Evolutionary conservation across 1,140 invertebrate genomes (phyloP), one percentile per base, ranked within the genome.

Genomic region (Megathymus violae): DNA sequence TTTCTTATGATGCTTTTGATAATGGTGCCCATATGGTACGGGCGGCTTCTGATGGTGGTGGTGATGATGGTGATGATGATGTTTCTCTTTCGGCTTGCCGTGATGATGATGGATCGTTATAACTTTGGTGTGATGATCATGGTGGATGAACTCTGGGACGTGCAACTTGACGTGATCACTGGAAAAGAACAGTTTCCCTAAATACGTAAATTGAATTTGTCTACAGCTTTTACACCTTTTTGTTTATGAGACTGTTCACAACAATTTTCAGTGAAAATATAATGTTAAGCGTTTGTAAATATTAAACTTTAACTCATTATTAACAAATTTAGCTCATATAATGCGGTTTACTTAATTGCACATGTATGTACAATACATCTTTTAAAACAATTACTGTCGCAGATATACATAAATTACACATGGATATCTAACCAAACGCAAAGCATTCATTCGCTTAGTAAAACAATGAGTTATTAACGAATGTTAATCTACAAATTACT

Each of bases 61-160:
- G 3, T n/a, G n/a, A n/a, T 90, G 81, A 60, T 92, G 87, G 62
- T 88, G 89, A 40, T 92, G 84, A 31, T 92, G 82, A 58, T 92
- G 83, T 51, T 91, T 83, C 16, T 92, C 84, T 66, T 91, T 91
- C 44, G 84, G 80, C 54, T 89, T 88, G 34, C 91, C 84, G 40
- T 91, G 76, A 56, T 92, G 89, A 34, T 93, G 85, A 50, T 93
- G 92, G 25, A 93, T 89, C 22, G 91, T 92, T 16, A 93, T 89
- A 22, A 92, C 92, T 65, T 93, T 92, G 1, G 92, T 93, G 59
- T 94, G 93, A 56, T 91, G 82, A 38, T 93, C 91, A 60, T 93
- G 93, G 34, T 93, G 93, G 51, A 93, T 89, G 48, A 93, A 91
- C 71, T 94, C 91, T 4, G 93, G 93, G 0, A 94, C 87, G 68